Evolutionary conservation across 2,888 invertebrate species (phyloP).

Genomic region (Dromius quadrimaculatus): DNA sequence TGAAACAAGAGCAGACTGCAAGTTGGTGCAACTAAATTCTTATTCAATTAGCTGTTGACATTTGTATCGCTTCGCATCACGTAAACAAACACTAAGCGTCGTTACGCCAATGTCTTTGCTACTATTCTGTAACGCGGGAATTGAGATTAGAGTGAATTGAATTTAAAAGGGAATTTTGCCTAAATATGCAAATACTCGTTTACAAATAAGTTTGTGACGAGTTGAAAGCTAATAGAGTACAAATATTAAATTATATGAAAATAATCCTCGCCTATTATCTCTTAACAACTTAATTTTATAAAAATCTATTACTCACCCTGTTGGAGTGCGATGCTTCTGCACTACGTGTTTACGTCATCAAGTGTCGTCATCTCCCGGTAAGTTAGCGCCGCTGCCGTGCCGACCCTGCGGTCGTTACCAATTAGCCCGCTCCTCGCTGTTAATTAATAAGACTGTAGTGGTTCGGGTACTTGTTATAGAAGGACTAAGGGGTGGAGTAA

Average conservation of each 20-base stretch:
- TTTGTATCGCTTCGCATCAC: slow-evolving; percentile 23
- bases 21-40: slow-evolving; percentile 19
- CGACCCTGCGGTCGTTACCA: slow-evolving; percentile 43
- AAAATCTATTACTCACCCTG: background rate
- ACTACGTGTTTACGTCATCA: slow-evolving; percentile 8
- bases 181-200: background rate
- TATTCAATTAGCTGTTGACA: slow-evolving; percentile 30
- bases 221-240: no score
- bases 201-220: no score
- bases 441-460: slow-evolving; percentile 46
- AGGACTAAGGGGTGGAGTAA: background rate
- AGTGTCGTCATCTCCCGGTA: slow-evolving; percentile 25
- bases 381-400: slow-evolving; percentile 23
- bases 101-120: background rate
- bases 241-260: no score
- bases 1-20: slow-evolving; percentile 10
- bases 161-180: background rate
- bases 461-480: background rate
- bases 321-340: background rate
- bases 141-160: background rate
- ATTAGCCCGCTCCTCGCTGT: slow-evolving; percentile 42
- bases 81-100: slow-evolving; percentile 32
- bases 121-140: background rate
- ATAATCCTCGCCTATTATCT: no score
- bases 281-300: no score